Base-by-base conservation (phyloP, 2,113 vertebrate species). In the Tetrao urogallus region DNA sequence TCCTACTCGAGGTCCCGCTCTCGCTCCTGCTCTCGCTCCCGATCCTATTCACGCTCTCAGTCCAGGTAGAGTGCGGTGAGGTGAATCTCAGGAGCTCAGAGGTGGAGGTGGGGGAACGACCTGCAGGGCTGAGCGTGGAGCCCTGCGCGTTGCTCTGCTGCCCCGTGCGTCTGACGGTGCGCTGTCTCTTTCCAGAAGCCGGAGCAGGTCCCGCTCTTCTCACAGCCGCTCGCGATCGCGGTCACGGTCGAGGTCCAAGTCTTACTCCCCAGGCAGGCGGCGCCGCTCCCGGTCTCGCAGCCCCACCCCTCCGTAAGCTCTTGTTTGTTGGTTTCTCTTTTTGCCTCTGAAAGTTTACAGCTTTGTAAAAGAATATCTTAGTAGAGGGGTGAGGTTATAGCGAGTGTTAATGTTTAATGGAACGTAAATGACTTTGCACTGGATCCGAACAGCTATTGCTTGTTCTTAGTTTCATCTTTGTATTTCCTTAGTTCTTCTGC, bases 241-340 rank as follows among this genome's bases (percentile, higher is more conserved):
- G 3, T 99, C 99, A 0, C 97, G 98, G 3, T 99, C 99, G 0
- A 93, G 98, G 4, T 99, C 99, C 5, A 98, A 98, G 19, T 98
- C 98, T 0, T 98, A 98, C 78, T 99, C 99, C 0, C 99, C 99
- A 0, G 97, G 97, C 34, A 98, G 99, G 92, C 98, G 97, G 63
- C 98, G 97, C 17, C 98, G 97, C 0, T 97, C 97, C 1, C 97
- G 98, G 54, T 99, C 99, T 5, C 97, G 98, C 69, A 99, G 99
- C 92, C 97, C 98, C 30, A 99, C 99, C 7, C 99, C 99, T 70
- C 98, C 98, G 99, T 99, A 98, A 98, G 99, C 96, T 60, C 38
- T 25, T 24, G 2, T 12, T 27, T 24, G 2, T 15, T 54, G 36
- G 3, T n/a, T 8, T 11, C 30, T 63, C 20, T 45, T 48, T 28